Percentiles rank a stretch among this genome's conserved stretches.
phyloP scores from a whole-genome alignment of 2,797 vertebrate genomes.

The Pangasius djambal region DNA sequence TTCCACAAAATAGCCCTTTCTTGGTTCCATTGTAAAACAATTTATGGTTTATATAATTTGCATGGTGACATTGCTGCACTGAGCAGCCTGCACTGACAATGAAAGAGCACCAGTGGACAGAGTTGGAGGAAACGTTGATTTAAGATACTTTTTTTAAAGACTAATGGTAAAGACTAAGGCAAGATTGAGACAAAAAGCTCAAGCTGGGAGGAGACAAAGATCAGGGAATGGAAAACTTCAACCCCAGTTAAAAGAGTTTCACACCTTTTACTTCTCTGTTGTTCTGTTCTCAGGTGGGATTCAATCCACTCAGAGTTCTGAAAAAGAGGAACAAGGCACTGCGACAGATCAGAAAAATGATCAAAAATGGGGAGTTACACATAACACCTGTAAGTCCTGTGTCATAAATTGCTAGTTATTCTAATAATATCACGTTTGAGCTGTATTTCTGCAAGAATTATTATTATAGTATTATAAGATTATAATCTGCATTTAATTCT shows the following conservation, averaged over 20 bases:
- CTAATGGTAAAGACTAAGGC: neutral
- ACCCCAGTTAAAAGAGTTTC: neutral
- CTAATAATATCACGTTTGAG: neutral
- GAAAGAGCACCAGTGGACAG: neutral
- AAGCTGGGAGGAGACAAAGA: neutral
- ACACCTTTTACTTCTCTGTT: neutral
- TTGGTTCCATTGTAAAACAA: neutral
- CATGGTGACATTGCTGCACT: neutral
- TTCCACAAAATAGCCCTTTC: neutral
- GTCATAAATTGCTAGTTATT: neutral
- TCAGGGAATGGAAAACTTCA: neutral
- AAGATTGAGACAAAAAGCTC: neutral
- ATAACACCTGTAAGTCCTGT: conserved; percentile 77
- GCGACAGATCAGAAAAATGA: conserved; percentile 82
- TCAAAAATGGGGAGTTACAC: conserved; percentile 82
- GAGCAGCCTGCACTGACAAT: neutral
- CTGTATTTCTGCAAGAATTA: neutral
- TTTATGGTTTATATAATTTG: neutral
- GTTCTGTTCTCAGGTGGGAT: conserved; percentile 77
- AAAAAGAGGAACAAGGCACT: conserved; percentile 92
- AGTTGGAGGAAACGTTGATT: neutral
- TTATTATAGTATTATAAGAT: neutral
- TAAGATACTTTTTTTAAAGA: neutral
- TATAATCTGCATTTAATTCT: neutral
- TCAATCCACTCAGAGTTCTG: conserved; percentile 84